Base-by-base conservation (phyloP, 53 echinoderm and acorn worm species). In the Hippasteria phrygiana region DNA sequence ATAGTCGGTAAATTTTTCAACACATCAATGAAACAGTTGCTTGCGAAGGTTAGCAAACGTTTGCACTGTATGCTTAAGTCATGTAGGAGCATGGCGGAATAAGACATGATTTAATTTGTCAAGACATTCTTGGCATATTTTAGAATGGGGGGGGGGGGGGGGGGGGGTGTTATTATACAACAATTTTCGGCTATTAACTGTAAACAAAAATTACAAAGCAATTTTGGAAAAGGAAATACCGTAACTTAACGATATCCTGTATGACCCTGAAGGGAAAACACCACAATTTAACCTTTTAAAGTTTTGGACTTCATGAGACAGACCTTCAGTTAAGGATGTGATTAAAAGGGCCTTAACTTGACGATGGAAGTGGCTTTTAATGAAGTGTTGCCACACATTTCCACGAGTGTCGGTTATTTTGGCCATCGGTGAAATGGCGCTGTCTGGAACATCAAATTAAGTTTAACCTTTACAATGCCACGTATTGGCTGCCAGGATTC, bases 341-440 rank as follows among this genome's bases (percentile, higher is more conserved):
- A 75, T 75, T 11, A 43, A 46, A 48, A 46, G 75, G 50, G 75
- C 75, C 75, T 75, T 47, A 48, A 75, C 75, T 43, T 75, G 47
- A 32, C 11, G 50, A 51, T 71, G 85, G 85, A 85, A 70, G 85
- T 85, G 37, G 50, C n/a, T 70, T 46, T 24, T 37, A 69, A 53
- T 39, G 4, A 35, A 26, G 85, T 55, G 38, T 53, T 35, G 71
- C 54, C 34, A 31, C 32, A 69, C 85, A 85, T 36, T 71, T 85
- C 35, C 69, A 24, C 35, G 85, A n/a, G 20, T 20, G 7, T 48
- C 43, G 20, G 16, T 37, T 45, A 48, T 69, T 28, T 7, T 29
- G 65, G 83, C 24, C 5, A 46, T 47, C 11, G 70, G 70, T 53
- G 50, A 18, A 43, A 32, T 34, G 45, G 31, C 6, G 79, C 35